phyloP scores from a whole-genome alignment of 64 coral and sea anemone species.

The Montipora efflorescens region DNA sequence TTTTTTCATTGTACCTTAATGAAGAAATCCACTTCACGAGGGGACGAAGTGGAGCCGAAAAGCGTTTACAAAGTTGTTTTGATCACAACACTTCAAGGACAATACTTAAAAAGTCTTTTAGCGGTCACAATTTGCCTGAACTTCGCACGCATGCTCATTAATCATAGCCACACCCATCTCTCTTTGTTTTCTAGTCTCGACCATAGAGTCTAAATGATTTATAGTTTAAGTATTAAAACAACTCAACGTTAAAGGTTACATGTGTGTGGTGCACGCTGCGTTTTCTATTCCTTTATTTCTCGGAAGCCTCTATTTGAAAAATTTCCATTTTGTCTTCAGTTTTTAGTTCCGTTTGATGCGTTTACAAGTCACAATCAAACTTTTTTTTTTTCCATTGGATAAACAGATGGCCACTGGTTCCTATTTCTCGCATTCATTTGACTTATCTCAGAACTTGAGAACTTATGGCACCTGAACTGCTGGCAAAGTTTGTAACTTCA shows the following conservation, averaged over 20 bases:
- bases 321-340: background rate
- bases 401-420: background rate
- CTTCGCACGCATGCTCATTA: background rate
- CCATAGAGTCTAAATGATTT: background rate
- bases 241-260: background rate
- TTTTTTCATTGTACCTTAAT: background rate
- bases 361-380: too few relatives aligned
- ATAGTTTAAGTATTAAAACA: too few relatives aligned
- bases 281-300: background rate
- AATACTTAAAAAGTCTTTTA: conserved; percentile 49
- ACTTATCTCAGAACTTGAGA: too few relatives aligned
- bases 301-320: background rate
- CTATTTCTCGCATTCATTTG: too few relatives aligned
- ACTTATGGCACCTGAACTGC: too few relatives aligned
- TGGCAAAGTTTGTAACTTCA: too few relatives aligned
- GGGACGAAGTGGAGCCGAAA: background rate
- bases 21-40: background rate
- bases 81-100: conserved; percentile 48
- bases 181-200: background rate
- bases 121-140: background rate
- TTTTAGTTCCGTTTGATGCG: background rate
- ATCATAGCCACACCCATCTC: background rate
- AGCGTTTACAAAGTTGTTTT: conserved; percentile 45
- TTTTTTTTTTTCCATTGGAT: background rate
- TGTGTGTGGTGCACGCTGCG: too few relatives aligned